Percentiles rank a stretch among this genome's conserved stretches.
Conservation (phyloP, 2,888 invertebrate species). For the Oasisia sp. region DNA sequence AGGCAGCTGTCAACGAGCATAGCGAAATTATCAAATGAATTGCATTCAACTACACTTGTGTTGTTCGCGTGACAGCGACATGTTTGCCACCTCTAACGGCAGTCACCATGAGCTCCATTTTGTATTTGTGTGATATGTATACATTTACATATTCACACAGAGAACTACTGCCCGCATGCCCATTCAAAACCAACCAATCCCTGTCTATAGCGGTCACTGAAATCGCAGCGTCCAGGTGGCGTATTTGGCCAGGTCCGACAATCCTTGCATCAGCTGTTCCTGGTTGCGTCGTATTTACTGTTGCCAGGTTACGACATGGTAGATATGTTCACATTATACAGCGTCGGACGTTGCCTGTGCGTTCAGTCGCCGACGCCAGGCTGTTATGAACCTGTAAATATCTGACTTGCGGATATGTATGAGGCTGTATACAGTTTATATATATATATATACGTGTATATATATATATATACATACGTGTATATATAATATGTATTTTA, state of each 20-base stretch:
- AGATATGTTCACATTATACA: neutral
- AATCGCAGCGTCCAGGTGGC: neutral
- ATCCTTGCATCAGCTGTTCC: neutral
- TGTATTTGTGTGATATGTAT: too few relatives aligned
- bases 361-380: conserved; percentile 1
- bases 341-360: neutral
- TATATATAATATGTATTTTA: too few relatives aligned
- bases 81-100: too few relatives aligned
- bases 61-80: too few relatives aligned
- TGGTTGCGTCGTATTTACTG: neutral
- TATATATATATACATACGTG: too few relatives aligned
- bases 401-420: neutral
- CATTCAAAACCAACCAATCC: neutral
- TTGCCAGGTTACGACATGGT: neutral
- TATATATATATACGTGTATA: too few relatives aligned
- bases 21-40: too few relatives aligned
- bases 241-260: neutral
- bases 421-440: neutral
- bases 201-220: neutral
- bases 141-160: too few relatives aligned
- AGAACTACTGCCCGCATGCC: too few relatives aligned
- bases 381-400: neutral
- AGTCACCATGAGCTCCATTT: too few relatives aligned
- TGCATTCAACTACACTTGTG: too few relatives aligned
- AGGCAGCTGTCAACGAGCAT: too few relatives aligned